Evolutionary conservation across 2,888 invertebrate species (phyloP), one percentile per base, ranked within the genome.

Genomic region (Xanthorhoe spadicearia): DNA sequence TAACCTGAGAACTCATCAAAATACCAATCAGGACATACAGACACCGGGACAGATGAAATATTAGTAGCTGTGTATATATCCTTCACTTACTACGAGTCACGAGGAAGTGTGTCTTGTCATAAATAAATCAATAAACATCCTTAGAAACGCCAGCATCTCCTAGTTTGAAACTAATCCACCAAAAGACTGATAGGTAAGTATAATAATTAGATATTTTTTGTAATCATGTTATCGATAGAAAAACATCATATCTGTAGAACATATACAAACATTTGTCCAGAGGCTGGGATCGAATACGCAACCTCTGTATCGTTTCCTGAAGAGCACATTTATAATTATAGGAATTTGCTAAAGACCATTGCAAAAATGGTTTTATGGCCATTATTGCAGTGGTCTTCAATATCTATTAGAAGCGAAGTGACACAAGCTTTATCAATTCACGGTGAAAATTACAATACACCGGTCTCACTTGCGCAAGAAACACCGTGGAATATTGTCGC

Each of bases 401-500:
- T 28, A 58, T 19, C 49, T 15, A 18, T 32, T n/a, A n/a, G n/a
- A n/a, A n/a, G 0, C n/a, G n/a, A 61, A 28, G 65, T 65, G 56
- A 32, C n/a, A 65, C 43, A 61, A 32, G 19, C 48, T 7, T 46
- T 32, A 51, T 23, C 52, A 23, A 60, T 32, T 51, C 60, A 56
- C 60, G 56, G 69, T 69, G 58, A 66, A 69, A 66, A 69, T 69
- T 63, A 66, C 46, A 69, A 66, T 58, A 64, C 66, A 64, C 65
- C 64, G 61, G 70, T 68, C 66, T 43, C 50, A 66, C 51, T 50
- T 61, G 3, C 72, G 76, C 84, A 91, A 92, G 90, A 92, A 91
- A 79, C 83, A 90, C 83, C 92, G 92, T 92, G 92, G 92, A 92
- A 91, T 92, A 92, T 92, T 90, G 88, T 87, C 90, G 86, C 86